Evolutionary conservation across 2,797 vertebrate species (phyloP), one percentile per base, ranked within the genome.

Genomic region (Anolis apletophallus): DNA sequence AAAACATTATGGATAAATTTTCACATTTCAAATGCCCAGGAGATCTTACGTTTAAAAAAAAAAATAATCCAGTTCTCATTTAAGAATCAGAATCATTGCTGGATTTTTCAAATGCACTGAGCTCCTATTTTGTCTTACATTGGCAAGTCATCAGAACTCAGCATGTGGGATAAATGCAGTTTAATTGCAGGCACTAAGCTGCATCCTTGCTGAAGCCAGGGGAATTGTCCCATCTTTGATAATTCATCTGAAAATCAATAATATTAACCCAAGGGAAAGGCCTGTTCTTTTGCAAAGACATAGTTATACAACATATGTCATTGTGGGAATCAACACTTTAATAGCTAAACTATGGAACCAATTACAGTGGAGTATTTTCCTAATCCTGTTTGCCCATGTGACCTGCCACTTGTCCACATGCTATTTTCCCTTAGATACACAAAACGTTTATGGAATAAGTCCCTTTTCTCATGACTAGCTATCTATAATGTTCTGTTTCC

Each of bases 361-460:
- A 87, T 72, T 83, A 87, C 54, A 14, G 52, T 77, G 64, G 64
- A 26, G 32, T n/a, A 74, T 87, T 87, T 83, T 54, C 76, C 68
- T 79, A 83, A 79, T 83, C 81, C 52, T 61, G 64, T 21, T 83
- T 73, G 81, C 40, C 32, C 46, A 79, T 40, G 50, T 83, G 75
- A 19, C 68, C 55, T 64, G 5, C 68, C 68, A 79, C 59, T 83
- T 79, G 55, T 80, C 32, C 34, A 1, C 40, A 83, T 78, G 54
- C 69, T 81, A 75, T 81, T 67, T 88, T 88, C 91, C 91, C 88
- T 83, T 88, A 91, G 84, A 93, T 36, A 89, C 32, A 40, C 1
- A 10, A 21, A 46, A 64, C 90, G n/a, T 90, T 93, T 89, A 29
- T 89, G 75, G 64, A 94, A 81, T 64, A 90, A 67, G 88, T n/a